A percentile compares a stretch with the other conserved stretches of the same genome.
Evolutionary conservation across 2,888 invertebrate genomes (phyloP).

Genomic region (Oasisia sp.): DNA sequence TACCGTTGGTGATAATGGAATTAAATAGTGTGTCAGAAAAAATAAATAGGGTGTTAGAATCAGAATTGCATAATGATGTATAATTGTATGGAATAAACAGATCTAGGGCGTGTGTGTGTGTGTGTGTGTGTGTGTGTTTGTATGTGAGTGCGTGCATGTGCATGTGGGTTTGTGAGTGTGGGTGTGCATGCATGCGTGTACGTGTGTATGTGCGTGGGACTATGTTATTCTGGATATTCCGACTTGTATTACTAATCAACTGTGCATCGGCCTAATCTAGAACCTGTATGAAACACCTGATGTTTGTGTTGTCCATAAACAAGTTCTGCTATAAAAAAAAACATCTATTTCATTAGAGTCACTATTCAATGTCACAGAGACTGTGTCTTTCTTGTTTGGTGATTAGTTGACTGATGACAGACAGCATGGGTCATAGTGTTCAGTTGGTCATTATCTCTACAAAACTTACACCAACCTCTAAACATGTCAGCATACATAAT

Average conservation of each 20-base stretch:
- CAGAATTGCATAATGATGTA: not conserved
- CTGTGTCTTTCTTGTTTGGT: not conserved
- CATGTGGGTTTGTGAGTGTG: not conserved
- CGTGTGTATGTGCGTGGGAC: not conserved
- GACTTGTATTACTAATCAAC: not conserved
- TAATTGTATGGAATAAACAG: not conserved
- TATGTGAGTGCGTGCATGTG: not conserved
- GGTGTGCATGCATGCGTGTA: too few species aligned
- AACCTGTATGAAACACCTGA: not conserved
- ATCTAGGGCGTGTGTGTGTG: not conserved
- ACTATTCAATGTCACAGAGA: not conserved
- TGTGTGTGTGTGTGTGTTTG: not conserved
- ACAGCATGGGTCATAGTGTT: not conserved
- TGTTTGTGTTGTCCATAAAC: not conserved
- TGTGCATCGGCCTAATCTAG: not conserved
- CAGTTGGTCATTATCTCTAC: not conserved
- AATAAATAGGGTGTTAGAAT: not conserved
- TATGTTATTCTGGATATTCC: not conserved
- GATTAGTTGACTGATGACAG: not conserved
- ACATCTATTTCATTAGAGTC: not conserved
- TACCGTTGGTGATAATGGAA: not conserved
- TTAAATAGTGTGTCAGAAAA: not conserved
- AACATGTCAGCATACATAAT: too few species aligned
- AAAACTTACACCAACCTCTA: too few species aligned
- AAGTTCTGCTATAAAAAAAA: not conserved